phyloP scores from a whole-genome alignment of 2,888 invertebrate species.

The Acrocyrtus sp. region DNA sequence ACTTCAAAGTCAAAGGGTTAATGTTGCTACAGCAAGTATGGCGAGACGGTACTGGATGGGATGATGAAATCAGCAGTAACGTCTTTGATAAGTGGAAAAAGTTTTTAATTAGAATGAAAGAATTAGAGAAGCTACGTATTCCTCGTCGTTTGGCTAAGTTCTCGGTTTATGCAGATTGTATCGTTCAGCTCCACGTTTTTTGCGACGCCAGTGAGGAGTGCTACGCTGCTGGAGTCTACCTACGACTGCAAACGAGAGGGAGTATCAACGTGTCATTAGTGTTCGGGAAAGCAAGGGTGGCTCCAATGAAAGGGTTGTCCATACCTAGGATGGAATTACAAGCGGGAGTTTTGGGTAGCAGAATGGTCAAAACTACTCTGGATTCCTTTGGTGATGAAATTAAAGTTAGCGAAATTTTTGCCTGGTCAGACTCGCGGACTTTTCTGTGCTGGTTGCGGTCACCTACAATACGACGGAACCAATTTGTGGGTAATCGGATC shows the following conservation, averaged over 20 bases:
- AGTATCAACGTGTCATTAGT: slow-evolving; percentile 30
- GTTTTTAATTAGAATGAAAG: slow-evolving; percentile 33
- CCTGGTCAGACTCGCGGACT: slow-evolving; percentile 52
- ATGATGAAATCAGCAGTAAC: slow-evolving; percentile 54
- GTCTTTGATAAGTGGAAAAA: slow-evolving; percentile 23
- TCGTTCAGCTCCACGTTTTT: slow-evolving; percentile 48
- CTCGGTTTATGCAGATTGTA: neutral
- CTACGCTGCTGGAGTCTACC: slow-evolving; percentile 43
- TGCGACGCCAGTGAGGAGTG: slow-evolving; percentile 52
- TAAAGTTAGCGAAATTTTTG: neutral
- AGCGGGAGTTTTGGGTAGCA: slow-evolving; percentile 52
- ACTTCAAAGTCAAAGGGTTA: slow-evolving; percentile 48
- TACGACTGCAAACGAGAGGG: slow-evolving; percentile 25
- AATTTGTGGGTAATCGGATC: slow-evolving; percentile 54
- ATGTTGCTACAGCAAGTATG: slow-evolving; percentile 64
- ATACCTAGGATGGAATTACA: slow-evolving; percentile 59
- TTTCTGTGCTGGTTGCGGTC: slow-evolving; percentile 56
- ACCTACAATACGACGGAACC: slow-evolving; percentile 29
- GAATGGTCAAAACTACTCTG: slow-evolving; percentile 11
- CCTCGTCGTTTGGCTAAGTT: slow-evolving; percentile 18
- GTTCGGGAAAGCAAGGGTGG: slow-evolving; percentile 50
- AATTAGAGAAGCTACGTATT: slow-evolving; percentile 3
- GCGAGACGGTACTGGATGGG: slow-evolving; percentile 62
- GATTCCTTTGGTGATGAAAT: neutral
- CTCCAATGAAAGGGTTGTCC: slow-evolving; percentile 46